Base-by-base conservation (phyloP, 2,888 invertebrate species). In the Slavum lentiscoides region DNA sequence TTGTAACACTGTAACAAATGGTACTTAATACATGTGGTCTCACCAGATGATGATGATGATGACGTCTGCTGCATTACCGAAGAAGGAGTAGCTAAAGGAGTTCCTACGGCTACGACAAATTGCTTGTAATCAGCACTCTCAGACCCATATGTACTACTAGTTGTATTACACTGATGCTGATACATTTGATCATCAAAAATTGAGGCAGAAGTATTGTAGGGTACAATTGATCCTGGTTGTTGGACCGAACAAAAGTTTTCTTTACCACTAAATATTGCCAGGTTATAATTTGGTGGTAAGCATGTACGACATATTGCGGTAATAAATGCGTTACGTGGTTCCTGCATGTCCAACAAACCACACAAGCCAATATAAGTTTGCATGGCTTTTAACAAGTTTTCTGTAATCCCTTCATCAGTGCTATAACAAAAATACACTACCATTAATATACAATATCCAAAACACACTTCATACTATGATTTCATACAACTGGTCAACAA, bases 271-370 rank as follows among this genome's bases (percentile, higher is more conserved):
- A 97, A 89, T 66, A 97, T 94, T 5, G 95, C 94, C 84, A 96
- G 90, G 82, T 95, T 94, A 88, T 98, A 98, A 88, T 96, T 95
- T 1, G 96, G 96, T 0, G 98, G 98, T 84, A 98, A 89, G 0
- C 97, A 96, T n/a, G 95, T 94, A 86, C 97, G 95, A 87, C 98
- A 98, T 85, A 98, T 91, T 6, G 97, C 94, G 68, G 94, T 94
- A 67, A 98, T 93, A 86, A 97, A 96, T 64, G 97, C 96, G 88
- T 98, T 97, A 55, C 98, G 91, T 0, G 96, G 95, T 21, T 90
- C 90, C 86, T 2, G 88, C 87, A 85, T 87, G 76, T 91, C 91
- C 82, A 97, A 89, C 86, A 92, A 90, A 23, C 98, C 98, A 85
- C 97, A 95, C 49, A 84, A 49, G 58, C 94, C 92, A 0, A 96